Evolutionary conservation across 2,797 vertebrate genomes (phyloP).

Genomic region (Manis javanica): DNA sequence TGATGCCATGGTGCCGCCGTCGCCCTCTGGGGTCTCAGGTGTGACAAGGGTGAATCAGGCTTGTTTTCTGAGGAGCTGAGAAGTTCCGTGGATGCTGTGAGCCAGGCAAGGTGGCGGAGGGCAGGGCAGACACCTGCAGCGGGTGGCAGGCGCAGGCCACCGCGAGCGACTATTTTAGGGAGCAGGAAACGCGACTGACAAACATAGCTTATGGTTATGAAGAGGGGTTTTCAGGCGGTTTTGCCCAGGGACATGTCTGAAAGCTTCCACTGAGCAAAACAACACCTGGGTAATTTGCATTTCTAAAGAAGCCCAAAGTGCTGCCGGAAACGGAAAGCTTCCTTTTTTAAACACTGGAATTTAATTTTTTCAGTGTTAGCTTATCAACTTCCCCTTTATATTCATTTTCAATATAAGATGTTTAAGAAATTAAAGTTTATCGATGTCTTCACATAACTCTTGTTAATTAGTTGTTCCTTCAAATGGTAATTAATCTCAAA

Average conservation of each 20-base stretch:
- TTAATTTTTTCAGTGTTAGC: not conserved
- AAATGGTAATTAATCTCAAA: not conserved
- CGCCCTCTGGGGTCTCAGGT: not conserved
- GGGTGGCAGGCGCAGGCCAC: conserved; percentile 49
- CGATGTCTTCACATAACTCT: not conserved
- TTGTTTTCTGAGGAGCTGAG: not conserved
- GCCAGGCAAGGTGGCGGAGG: not conserved
- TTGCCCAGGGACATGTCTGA: not conserved
- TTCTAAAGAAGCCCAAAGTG: conserved; percentile 9
- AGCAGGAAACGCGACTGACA: not conserved
- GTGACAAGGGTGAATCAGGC: not conserved
- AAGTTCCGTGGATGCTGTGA: rapidly evolving
- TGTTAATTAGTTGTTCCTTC: not conserved
- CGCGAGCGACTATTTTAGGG: conserved; percentile 65
- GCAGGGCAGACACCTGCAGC: not conserved
- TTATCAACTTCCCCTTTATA: not conserved
- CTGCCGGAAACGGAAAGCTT: not conserved
- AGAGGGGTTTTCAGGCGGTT: conserved; percentile 40
- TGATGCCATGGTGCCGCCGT: rapidly evolving
- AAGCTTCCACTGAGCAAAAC: conserved; percentile 54
- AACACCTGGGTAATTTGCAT: conserved; percentile 75
- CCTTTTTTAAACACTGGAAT: not conserved
- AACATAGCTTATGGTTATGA: conserved; percentile 9
- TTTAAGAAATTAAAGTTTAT: not conserved
- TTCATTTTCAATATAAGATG: not conserved